These are phyloP conservation scores for Rhopilema esculentum DNA, from an alignment of 30 jellyfish, hydroid and myxozoan species.

Conservation along the genomic window DNA sequence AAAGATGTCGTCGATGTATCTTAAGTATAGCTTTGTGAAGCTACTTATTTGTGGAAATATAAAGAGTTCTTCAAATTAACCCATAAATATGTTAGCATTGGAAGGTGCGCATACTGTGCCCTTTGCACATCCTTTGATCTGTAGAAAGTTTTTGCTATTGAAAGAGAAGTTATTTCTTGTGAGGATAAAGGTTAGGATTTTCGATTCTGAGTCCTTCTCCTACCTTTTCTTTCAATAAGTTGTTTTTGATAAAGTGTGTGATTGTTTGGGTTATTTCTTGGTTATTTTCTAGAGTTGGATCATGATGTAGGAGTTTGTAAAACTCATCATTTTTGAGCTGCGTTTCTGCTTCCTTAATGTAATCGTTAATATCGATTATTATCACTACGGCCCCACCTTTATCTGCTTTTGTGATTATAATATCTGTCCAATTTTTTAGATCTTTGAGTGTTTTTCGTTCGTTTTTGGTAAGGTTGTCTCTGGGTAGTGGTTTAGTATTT, in stretches of 20 bases:
- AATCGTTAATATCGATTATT: conserved; percentile 4
- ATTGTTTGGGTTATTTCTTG: background rate
- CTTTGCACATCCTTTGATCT: background rate
- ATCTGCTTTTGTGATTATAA: conserved; percentile 48
- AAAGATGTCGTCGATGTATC: conserved; percentile 29
- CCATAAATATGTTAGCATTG: conserved; percentile 27
- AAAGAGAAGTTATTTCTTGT: background rate
- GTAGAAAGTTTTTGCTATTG: background rate
- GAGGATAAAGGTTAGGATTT: background rate
- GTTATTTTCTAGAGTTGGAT: background rate
- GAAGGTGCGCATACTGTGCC: conserved; percentile 29
- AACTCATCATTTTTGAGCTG: conserved; percentile 23
- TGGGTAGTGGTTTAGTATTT: conserved; percentile 10
- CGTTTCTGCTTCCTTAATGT: conserved; percentile 22
- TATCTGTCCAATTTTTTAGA: conserved; percentile 4
- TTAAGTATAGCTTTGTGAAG: background rate
- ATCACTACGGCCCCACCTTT: conserved; percentile 43
- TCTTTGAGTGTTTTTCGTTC: conserved; percentile 31
- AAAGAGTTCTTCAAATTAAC: conserved; percentile 21
- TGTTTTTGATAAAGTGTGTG: background rate
- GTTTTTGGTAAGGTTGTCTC: conserved; percentile 23
- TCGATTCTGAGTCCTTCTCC: background rate
- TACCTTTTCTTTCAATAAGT: background rate
- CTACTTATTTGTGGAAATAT: conserved; percentile 6
- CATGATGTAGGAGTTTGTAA: background rate